A percentile compares a stretch with the other conserved stretches of the same genome.
phyloP scores from a whole-genome alignment of 2,113 vertebrate genomes.

The Nematolebias whitei region DNA sequence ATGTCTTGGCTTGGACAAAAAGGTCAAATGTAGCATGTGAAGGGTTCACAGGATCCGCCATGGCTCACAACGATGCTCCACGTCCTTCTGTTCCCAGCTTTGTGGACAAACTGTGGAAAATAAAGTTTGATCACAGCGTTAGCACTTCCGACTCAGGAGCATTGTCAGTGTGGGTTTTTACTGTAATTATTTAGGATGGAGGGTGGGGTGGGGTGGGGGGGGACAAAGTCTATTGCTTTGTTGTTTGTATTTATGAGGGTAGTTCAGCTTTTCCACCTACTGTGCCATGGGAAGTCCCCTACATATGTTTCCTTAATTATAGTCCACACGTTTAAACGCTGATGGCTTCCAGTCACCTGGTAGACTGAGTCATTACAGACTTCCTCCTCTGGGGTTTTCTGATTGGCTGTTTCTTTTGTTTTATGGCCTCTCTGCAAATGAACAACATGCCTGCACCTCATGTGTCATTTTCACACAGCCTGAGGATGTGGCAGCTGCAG shows the following conservation, averaged over 20 bases:
- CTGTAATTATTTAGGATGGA: constrained; percentile 28
- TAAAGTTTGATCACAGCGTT: constrained; percentile 9
- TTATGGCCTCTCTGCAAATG: constrained; percentile 3
- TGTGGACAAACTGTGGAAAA: constrained; percentile 34
- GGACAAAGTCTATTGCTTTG: constrained; percentile 5
- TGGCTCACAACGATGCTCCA: constrained; percentile 34
- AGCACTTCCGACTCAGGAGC: constrained; percentile 21
- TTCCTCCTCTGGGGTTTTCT: constrained; percentile 26
- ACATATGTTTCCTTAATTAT: constrained; percentile 34
- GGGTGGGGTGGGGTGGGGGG: too few species aligned
- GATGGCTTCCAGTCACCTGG: constrained; percentile 19
- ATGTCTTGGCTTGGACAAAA: constrained; percentile 84
- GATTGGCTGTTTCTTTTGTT: constrained; percentile 7
- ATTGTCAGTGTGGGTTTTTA: not conserved
- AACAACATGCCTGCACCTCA: constrained; percentile 13
- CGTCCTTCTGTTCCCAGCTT: not conserved
- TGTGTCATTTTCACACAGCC: constrained; percentile 34
- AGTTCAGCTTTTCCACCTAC: constrained; percentile 4
- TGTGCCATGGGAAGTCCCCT: constrained; percentile 4
- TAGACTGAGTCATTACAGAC: constrained; percentile 37
- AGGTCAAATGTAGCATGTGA: constrained; percentile 85
- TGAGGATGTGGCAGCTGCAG: constrained; percentile 13
- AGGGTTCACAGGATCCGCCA: constrained; percentile 74
- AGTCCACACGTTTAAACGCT: constrained; percentile 14
- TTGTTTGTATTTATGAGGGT: constrained; percentile 12